phyloP scores from a whole-genome alignment of 2,797 vertebrate species.

The Semotilus atromaculatus region DNA sequence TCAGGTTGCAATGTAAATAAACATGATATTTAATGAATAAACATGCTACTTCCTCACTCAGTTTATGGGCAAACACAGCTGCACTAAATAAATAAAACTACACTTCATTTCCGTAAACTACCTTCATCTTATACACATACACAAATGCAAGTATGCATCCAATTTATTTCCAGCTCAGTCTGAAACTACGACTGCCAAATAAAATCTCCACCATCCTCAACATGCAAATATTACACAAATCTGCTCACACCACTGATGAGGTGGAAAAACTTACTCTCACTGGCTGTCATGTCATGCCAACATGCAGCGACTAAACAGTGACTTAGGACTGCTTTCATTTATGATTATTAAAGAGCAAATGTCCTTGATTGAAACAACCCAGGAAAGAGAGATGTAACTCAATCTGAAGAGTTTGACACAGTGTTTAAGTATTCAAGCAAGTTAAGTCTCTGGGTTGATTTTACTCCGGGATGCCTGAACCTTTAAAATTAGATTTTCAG shows the following conservation, averaged over 20 bases:
- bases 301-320: not conserved
- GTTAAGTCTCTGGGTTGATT: not conserved
- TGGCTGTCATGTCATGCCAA: conserved; percentile 9
- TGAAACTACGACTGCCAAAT: not conserved
- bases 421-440: not conserved
- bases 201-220: conserved; percentile 12
- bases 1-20: not conserved
- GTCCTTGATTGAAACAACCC: not conserved
- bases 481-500: not conserved
- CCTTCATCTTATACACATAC: not conserved
- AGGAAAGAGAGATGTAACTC: not conserved
- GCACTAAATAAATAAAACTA: not conserved
- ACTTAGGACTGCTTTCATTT: conserved; percentile 49
- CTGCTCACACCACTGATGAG: not conserved
- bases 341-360: conserved; percentile 44
- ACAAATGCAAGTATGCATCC: not conserved
- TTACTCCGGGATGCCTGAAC: not conserved
- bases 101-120: not conserved
- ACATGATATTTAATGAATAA: not conserved
- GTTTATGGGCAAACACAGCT: conserved; percentile 18
- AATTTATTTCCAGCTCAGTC: not conserved
- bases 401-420: too few relatives aligned
- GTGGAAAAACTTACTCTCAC: not conserved
- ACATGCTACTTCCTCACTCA: not conserved
- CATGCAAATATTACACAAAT: conserved; percentile 48